Evolutionary conservation across 1,140 invertebrate genomes (phyloP).

Genomic region (Wasmannia auropunctata): DNA sequence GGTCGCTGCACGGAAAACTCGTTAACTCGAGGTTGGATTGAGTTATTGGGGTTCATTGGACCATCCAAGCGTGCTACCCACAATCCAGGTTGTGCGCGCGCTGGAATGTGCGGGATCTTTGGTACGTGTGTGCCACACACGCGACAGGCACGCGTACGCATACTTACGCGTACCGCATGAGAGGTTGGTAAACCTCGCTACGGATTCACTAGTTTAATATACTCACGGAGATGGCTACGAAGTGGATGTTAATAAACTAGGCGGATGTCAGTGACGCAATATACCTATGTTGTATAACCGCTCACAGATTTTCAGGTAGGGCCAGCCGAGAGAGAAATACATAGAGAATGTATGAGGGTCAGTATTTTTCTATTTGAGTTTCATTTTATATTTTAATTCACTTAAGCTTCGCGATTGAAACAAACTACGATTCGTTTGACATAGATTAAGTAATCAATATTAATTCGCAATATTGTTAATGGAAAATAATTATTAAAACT

Average conservation of each 20-base stretch:
- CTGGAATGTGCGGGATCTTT: slow-evolving; percentile 56
- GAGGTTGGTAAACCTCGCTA: slow-evolving; percentile 67
- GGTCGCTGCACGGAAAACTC: slow-evolving; percentile 53
- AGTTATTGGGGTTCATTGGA: slow-evolving; percentile 68
- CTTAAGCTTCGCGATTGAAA: neutral
- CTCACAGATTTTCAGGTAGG: slow-evolving; percentile 30
- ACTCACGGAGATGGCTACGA: slow-evolving; percentile 65
- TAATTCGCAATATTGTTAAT: neutral
- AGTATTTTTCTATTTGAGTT: neutral
- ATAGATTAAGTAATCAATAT: neutral
- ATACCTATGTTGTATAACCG: slow-evolving; percentile 52
- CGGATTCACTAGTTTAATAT: slow-evolving; percentile 69
- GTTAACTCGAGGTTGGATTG: slow-evolving; percentile 67
- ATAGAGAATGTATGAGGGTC: neutral
- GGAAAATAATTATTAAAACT: neutral
- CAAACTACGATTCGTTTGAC: neutral
- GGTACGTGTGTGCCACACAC: slow-evolving; percentile 41
- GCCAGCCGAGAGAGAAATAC: neutral
- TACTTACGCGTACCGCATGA: slow-evolving; percentile 35
- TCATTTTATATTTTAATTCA: slow-evolving; percentile 1
- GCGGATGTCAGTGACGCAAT: slow-evolving; percentile 63
- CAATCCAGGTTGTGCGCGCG: slow-evolving; percentile 53
- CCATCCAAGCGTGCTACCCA: slow-evolving; percentile 58
- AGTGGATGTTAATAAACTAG: slow-evolving; percentile 74
- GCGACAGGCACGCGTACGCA: slow-evolving; percentile 43